Evolutionary conservation across 2,888 invertebrate genomes (phyloP).

Genomic region (Torymus aiolomorphi): DNA sequence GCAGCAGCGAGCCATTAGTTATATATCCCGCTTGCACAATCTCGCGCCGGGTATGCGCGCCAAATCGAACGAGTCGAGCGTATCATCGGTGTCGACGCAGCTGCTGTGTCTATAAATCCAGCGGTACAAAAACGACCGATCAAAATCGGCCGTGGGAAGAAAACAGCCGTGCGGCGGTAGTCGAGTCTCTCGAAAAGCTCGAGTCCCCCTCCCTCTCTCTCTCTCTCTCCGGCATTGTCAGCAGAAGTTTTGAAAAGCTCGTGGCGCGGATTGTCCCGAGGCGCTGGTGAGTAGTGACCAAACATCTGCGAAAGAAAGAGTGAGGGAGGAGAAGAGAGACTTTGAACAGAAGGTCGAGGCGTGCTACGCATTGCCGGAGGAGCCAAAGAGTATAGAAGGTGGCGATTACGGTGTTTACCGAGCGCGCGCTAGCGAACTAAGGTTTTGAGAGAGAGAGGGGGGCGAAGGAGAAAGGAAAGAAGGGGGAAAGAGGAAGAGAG

Average conservation of each 20-base stretch:
- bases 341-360: background rate
- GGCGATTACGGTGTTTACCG: background rate
- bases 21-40: too few relatives aligned
- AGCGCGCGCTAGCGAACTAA: background rate
- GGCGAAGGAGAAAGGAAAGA: background rate
- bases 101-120: too few relatives aligned
- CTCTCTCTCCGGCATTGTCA: conserved; percentile 20
- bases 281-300: conserved; percentile 24
- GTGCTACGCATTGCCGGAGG: background rate
- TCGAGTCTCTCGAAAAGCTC: conserved; percentile 22
- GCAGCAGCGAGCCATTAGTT: too few relatives aligned
- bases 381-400: background rate
- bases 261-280: background rate
- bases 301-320: conserved; percentile 6
- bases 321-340: background rate
- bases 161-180: too few relatives aligned
- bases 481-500: too few relatives aligned
- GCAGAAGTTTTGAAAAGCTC: conserved; percentile 12
- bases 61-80: too few relatives aligned
- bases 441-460: background rate
- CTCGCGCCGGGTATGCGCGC: too few relatives aligned
- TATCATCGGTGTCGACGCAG: too few relatives aligned
- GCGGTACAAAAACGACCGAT: conserved; percentile 48
- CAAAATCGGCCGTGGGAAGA: conserved; percentile 62
- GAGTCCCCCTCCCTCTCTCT: conserved; percentile 55